A percentile compares a stretch with the other conserved stretches of the same genome.
Evolutionary conservation across 2,113 vertebrate species (phyloP).

Genomic region (Myrmecobius fasciatus): DNA sequence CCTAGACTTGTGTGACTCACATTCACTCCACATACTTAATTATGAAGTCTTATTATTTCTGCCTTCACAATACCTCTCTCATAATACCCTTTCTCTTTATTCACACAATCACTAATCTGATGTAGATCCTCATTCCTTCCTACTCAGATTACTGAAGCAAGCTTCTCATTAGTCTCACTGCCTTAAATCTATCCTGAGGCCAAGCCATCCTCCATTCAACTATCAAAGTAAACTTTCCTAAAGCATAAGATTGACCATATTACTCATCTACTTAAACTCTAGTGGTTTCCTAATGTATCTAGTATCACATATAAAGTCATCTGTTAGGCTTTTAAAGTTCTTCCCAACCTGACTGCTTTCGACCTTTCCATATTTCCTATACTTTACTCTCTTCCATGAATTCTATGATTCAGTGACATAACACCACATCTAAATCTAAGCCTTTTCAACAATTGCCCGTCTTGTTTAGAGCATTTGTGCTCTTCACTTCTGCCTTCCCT

Average conservation of each 20-base stretch:
- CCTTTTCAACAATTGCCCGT: not conserved
- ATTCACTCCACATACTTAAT: not conserved
- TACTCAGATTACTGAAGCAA: not conserved
- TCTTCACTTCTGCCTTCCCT: not conserved
- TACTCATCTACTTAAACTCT: not conserved
- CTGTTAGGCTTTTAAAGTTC: not conserved
- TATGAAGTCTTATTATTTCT: not conserved
- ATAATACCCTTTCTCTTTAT: not conserved
- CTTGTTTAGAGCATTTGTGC: not conserved
- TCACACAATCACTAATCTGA: not conserved
- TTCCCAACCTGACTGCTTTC: not conserved
- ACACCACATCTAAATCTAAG: not conserved
- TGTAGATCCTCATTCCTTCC: not conserved
- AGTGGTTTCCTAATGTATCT: not conserved
- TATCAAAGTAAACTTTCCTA: not conserved
- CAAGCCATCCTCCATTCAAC: not conserved
- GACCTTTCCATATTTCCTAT: not conserved
- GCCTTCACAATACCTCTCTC: not conserved
- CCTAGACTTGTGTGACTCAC: not conserved
- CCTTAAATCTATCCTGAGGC: not conserved
- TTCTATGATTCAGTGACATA: not conserved
- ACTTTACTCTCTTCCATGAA: not conserved
- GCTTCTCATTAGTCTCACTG: not conserved
- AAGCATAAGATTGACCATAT: not conserved
- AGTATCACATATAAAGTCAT: not conserved